These are phyloP conservation scores for Anableps anableps DNA, from an alignment of 2,797 vertebrate genomes.

Conservation along the genomic window DNA sequence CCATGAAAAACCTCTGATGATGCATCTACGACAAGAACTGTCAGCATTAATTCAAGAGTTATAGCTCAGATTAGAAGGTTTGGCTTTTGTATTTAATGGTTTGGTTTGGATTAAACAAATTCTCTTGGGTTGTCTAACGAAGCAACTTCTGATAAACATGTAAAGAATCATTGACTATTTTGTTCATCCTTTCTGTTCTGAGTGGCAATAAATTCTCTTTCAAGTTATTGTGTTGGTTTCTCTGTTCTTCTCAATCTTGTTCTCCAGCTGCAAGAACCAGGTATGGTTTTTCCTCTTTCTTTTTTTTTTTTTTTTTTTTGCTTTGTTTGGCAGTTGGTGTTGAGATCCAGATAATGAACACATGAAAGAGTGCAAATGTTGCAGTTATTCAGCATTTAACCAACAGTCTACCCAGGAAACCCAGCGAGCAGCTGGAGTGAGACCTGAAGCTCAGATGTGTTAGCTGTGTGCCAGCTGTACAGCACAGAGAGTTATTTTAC, in stretches of 20 bases:
- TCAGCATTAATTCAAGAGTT: neutral
- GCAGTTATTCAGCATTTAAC: conserved; percentile 8
- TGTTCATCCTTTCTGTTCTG: neutral
- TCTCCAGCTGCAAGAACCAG: conserved; percentile 9
- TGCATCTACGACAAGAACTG: no score
- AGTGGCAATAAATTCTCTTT: neutral
- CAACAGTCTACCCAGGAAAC: conserved; percentile 8
- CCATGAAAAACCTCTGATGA: no score
- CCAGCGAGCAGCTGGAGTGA: neutral
- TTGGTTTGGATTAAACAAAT: neutral
- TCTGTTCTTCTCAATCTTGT: conserved; percentile 1
- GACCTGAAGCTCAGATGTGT: neutral
- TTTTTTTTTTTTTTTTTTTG: neutral
- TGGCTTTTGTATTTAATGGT: neutral
- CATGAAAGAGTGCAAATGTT: neutral
- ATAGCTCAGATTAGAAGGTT: neutral
- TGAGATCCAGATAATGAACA: conserved; percentile 7
- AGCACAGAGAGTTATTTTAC: no score
- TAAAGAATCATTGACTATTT: neutral
- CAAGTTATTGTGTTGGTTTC: conserved; percentile 7
- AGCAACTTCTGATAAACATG: neutral
- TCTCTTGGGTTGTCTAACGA: neutral
- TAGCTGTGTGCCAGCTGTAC: neutral
- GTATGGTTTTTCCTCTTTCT: neutral
- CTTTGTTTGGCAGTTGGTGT: conserved; percentile 7